Evolutionary conservation across 2,797 vertebrate species (phyloP).

Genomic region (Percopsis omiscomaycus): DNA sequence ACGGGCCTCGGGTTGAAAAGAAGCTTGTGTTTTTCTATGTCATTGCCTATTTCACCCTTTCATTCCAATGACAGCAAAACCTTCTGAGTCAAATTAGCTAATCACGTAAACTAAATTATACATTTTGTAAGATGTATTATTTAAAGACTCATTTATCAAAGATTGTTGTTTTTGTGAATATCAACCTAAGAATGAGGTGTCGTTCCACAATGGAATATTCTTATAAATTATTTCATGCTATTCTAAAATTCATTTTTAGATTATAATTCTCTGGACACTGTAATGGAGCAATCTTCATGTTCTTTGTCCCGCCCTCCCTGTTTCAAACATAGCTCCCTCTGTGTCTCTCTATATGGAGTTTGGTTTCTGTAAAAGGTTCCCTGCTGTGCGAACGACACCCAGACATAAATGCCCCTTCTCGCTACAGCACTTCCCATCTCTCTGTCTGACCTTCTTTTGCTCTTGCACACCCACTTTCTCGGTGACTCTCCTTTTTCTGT

Average conservation of each 20-base stretch:
- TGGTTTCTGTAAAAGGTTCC: slow-evolving; percentile 65
- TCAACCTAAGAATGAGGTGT: slow-evolving; percentile 59
- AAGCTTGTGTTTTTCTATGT: slow-evolving; percentile 25
- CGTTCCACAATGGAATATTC: slow-evolving; percentile 65
- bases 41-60: slow-evolving; percentile 42
- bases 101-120: slow-evolving; percentile 69
- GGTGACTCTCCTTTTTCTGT: slow-evolving; percentile 29
- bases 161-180: slow-evolving; percentile 68
- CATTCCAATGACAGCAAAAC: slow-evolving; percentile 37
- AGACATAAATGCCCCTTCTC: slow-evolving; percentile 68
- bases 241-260: slow-evolving; percentile 54
- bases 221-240: slow-evolving; percentile 67
- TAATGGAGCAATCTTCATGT: slow-evolving; percentile 64
- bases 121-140: slow-evolving; percentile 69
- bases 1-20: slow-evolving; percentile 31
- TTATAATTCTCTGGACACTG: slow-evolving; percentile 53
- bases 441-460: slow-evolving; percentile 69
- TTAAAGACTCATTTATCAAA: slow-evolving; percentile 65
- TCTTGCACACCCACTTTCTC: slow-evolving; percentile 16
- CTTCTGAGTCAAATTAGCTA: slow-evolving; percentile 49
- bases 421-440: slow-evolving; percentile 54
- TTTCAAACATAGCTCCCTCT: slow-evolving; percentile 38
- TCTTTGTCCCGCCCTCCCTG: slow-evolving; percentile 59
- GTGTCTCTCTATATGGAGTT: slow-evolving; percentile 52
- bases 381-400: slow-evolving; percentile 57